Conservation (phyloP, 2,113 vertebrate genomes). For the Benitochromis conjunctus region DNA sequence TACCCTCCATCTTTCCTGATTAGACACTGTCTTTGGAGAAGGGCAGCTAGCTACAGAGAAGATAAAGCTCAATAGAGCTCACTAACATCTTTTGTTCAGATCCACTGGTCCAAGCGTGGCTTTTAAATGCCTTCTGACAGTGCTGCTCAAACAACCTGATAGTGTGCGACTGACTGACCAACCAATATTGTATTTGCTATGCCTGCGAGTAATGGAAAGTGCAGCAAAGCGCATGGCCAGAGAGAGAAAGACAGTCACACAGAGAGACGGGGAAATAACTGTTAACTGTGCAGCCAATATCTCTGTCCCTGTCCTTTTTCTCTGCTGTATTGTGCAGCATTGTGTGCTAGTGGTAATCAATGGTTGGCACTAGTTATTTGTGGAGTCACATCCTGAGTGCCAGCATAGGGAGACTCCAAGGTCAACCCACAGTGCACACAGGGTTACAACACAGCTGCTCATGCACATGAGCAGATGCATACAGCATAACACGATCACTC, state of each 20-base stretch:
- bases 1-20: background rate
- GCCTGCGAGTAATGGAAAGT: constrained; percentile 66
- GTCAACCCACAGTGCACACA: constrained; percentile 52
- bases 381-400: constrained; percentile 66
- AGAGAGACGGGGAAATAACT: constrained; percentile 29
- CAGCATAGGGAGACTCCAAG: constrained; percentile 58
- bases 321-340: constrained; percentile 22
- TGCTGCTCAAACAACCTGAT: constrained; percentile 19
- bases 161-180: constrained; percentile 2
- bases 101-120: background rate
- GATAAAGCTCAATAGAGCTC: background rate
- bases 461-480: constrained; percentile 22
- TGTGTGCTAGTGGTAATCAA: constrained; percentile 67
- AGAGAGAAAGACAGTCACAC: constrained; percentile 21
- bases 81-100: background rate
- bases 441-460: constrained; percentile 38
- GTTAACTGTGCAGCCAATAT: constrained; percentile 54
- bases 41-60: background rate
- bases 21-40: background rate
- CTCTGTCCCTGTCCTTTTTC: constrained; percentile 48
- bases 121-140: constrained; percentile 27
- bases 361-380: constrained; percentile 63
- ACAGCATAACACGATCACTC: background rate
- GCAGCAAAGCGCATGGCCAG: constrained; percentile 34
- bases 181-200: constrained; percentile 49